Evolutionary conservation across 2,888 invertebrate species (phyloP).

Genomic region (Mongoloraphidia duomilia): DNA sequence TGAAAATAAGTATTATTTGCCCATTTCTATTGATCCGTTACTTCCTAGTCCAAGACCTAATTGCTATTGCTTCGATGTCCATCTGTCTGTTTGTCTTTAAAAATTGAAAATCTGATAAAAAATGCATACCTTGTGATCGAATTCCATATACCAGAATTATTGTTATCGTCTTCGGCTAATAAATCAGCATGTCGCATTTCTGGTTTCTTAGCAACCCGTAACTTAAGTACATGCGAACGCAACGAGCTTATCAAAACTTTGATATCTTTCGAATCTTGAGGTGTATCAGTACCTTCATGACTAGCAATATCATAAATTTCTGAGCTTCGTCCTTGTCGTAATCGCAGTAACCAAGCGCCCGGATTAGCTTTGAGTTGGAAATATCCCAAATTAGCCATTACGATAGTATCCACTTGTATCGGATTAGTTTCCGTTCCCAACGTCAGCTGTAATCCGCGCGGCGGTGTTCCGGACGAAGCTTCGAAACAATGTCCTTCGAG

Average conservation of each 20-base stretch:
- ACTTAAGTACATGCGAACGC: conserved; percentile 79
- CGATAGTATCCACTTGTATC: conserved; percentile 85
- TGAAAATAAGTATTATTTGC: too few species aligned
- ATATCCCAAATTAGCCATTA: conserved; percentile 99
- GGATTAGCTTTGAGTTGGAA: conserved; percentile 97
- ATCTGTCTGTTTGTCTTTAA: not conserved
- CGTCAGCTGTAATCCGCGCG: conserved; percentile 92
- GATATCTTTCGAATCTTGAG: conserved; percentile 51
- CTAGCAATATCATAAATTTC: conserved; percentile 90
- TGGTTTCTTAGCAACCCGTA: conserved; percentile 80
- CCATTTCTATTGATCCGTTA: too few species aligned
- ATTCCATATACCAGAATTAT: conserved; percentile 74
- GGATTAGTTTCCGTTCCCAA: conserved; percentile 71
- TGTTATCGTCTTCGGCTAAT: conserved; percentile 62
- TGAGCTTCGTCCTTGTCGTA: conserved; percentile 84
- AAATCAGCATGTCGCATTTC: conserved; percentile 79
- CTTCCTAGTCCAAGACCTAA: too few species aligned
- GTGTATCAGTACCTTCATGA: conserved; percentile 63
- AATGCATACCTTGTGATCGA: conserved; percentile 76
- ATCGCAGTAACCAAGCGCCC: conserved; percentile 81
- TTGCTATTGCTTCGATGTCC: not conserved
- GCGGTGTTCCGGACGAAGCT: conserved; percentile 77
- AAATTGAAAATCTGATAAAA: not conserved
- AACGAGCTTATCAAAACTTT: conserved; percentile 70
- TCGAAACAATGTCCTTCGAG: conserved; percentile 97